These are phyloP conservation scores for Pilophorus perplexus DNA, from an alignment of 2,888 invertebrate species.

Conservation along the genomic window DNA sequence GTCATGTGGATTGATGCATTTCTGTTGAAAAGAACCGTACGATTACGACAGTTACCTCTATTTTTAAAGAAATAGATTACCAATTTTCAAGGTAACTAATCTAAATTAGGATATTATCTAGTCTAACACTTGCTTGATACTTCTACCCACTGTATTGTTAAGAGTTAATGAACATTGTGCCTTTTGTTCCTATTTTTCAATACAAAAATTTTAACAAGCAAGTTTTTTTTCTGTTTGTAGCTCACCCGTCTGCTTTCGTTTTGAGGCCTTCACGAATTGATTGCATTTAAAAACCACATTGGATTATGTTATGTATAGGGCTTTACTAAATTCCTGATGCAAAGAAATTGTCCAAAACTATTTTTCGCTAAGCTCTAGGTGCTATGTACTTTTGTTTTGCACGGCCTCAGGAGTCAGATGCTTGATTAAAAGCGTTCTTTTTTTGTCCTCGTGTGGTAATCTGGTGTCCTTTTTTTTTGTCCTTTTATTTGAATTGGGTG, in stretches of 20 bases:
- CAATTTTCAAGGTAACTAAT: constrained; percentile 1
- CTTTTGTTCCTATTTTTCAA: constrained; percentile 35
- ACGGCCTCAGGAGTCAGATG: no score
- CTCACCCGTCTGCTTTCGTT: not conserved
- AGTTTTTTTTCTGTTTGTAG: not conserved
- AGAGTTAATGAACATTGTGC: constrained; percentile 25
- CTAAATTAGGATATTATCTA: constrained; percentile 13
- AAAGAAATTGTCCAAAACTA: no score
- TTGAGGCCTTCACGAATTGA: no score
- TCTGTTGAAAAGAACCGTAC: not conserved
- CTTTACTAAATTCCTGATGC: no score
- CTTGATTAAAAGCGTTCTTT: no score
- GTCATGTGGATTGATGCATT: constrained; percentile 7
- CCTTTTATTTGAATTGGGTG: no score
- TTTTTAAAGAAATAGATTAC: constrained; percentile 15
- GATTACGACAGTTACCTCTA: constrained; percentile 13
- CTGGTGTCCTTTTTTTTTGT: no score
- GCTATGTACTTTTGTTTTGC: no score
- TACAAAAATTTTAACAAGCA: constrained; percentile 16
- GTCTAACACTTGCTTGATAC: constrained; percentile 15
- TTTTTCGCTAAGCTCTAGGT: no score
- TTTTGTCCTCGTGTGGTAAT: no score
- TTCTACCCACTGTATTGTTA: constrained; percentile 6
- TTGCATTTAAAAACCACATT: no score
- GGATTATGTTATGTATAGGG: no score